Conservation (phyloP, 2,113 vertebrate species). For the Pholis gunnellus region DNA sequence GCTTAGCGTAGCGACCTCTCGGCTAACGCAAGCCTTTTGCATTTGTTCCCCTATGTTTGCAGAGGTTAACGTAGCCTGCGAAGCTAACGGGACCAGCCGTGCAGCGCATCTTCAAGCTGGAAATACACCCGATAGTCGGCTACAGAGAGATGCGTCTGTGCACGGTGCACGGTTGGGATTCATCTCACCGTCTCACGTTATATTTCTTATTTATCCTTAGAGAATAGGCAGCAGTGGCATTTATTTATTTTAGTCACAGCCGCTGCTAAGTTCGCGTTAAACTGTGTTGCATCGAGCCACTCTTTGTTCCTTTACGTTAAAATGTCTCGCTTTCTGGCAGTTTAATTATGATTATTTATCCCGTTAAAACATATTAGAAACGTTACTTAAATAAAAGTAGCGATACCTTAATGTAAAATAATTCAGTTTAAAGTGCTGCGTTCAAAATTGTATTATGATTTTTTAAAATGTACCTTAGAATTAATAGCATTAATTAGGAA, state of each 20-base stretch:
- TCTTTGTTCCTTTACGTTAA: neutral
- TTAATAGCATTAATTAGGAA: neutral
- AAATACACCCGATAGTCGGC: neutral
- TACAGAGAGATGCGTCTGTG: too few species aligned
- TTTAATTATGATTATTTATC: neutral
- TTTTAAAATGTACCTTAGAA: neutral
- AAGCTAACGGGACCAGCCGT: slow-evolving; percentile 40
- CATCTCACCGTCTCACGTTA: too few species aligned
- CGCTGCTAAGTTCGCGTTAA: too few species aligned
- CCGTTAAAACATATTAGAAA: neutral
- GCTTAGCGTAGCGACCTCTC: too few species aligned
- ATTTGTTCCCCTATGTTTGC: slow-evolving; percentile 1
- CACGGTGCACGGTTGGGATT: too few species aligned
- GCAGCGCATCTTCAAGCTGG: slow-evolving; percentile 43
- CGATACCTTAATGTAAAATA: neutral
- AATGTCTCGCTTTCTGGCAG: neutral
- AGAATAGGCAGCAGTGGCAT: neutral
- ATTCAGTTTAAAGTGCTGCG: neutral
- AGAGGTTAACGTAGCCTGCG: slow-evolving; percentile 1
- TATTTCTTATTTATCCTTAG: neutral
- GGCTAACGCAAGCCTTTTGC: neutral
- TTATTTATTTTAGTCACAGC: neutral
- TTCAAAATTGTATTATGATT: neutral
- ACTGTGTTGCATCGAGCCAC: too few species aligned
- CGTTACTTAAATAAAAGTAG: too few species aligned